These are phyloP conservation scores for Mythimna ferrago DNA, from an alignment of 2,888 invertebrate species.

Conservation along the genomic window DNA sequence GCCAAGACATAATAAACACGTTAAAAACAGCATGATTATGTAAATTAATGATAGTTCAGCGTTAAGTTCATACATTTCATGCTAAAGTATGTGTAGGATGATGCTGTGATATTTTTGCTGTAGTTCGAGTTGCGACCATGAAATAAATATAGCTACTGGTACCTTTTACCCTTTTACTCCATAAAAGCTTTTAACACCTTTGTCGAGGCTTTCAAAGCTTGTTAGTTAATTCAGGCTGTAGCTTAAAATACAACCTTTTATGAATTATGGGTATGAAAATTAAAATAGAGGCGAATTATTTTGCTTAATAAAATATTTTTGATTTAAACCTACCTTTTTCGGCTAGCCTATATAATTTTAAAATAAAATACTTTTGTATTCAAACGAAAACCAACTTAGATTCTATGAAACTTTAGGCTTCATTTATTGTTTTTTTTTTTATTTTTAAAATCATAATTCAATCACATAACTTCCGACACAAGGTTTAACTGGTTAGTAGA, in stretches of 20 bases:
- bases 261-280: slow-evolving; percentile 21
- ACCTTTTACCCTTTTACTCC: slow-evolving; percentile 43
- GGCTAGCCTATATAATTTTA: neutral
- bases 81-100: slow-evolving; percentile 8
- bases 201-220: slow-evolving; percentile 43
- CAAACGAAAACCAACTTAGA: neutral
- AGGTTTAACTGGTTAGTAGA: neutral
- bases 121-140: slow-evolving; percentile 14
- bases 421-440: neutral
- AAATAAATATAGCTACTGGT: slow-evolving; percentile 39
- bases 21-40: slow-evolving; percentile 32
- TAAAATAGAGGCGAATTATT: slow-evolving; percentile 10
- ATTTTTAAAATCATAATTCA: neutral
- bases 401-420: neutral
- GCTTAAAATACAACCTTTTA: slow-evolving; percentile 30
- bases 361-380: neutral
- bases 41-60: slow-evolving; percentile 17
- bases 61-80: slow-evolving; percentile 10
- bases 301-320: neutral
- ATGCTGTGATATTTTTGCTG: slow-evolving; percentile 12
- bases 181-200: slow-evolving; percentile 56
- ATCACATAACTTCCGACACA: neutral
- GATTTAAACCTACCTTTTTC: neutral
- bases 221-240: slow-evolving; percentile 39
- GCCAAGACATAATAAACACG: slow-evolving; percentile 9